Evolutionary conservation across 1,140 invertebrate species (phyloP).

Genomic region (Lepidurus couesii): DNA sequence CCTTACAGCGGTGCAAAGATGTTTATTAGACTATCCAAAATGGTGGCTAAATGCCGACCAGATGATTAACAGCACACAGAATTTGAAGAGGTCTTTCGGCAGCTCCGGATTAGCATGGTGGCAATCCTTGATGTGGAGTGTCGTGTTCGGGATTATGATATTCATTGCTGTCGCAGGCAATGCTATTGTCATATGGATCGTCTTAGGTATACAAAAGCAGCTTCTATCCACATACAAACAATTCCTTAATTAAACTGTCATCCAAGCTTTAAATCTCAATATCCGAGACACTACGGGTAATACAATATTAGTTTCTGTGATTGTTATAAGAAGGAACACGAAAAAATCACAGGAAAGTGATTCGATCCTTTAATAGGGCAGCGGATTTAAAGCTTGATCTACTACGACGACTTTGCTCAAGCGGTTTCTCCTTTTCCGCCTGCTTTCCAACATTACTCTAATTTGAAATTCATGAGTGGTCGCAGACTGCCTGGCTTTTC

Average conservation of each 20-base stretch:
- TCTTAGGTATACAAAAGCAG: background rate
- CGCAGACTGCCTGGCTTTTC: background rate
- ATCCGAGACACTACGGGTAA: no score
- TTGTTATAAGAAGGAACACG: no score
- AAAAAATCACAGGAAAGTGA: no score
- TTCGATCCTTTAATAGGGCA: no score
- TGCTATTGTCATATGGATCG: slow-evolving; percentile 17
- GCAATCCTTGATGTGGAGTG: slow-evolving; percentile 18
- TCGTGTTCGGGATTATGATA: background rate
- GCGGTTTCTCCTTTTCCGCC: background rate
- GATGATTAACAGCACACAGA: background rate
- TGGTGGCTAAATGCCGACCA: background rate
- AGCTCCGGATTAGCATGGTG: background rate
- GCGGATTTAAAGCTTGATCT: background rate
- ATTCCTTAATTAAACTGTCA: background rate
- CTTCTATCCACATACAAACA: background rate
- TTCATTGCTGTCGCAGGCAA: slow-evolving; percentile 3
- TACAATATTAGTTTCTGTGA: no score
- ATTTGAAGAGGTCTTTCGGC: background rate
- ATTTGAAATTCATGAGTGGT: background rate
- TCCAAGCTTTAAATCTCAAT: no score
- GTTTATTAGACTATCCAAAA: background rate
- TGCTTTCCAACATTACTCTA: background rate
- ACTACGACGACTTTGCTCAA: background rate
- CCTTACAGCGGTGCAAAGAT: background rate